Base-by-base conservation (phyloP, 2,113 vertebrate species). In the Leptobrachium leishanense region DNA sequence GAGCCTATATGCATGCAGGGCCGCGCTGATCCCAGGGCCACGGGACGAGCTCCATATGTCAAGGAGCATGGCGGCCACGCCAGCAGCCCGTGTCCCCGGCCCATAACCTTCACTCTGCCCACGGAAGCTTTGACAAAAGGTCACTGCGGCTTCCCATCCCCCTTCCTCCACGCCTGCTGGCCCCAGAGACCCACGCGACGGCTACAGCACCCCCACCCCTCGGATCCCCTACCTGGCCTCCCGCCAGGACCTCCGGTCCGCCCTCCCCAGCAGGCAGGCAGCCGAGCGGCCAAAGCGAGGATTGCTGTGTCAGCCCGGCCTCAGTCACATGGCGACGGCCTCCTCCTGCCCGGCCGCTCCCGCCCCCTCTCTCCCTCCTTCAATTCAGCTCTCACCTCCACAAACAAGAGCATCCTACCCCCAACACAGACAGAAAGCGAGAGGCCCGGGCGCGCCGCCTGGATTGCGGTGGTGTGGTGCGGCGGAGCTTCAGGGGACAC, bases 381-480 rank as follows among this genome's bases (percentile, higher is more conserved):
- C 66, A 31, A 1, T 53, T 72, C 50, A 42, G 41, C 54, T 62
- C 79, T 75, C 67, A 76, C 79, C 72, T 81, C 74, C 42, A 72
- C 80, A 44, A 81, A 81, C 68, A 79, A 74, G 42, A 74, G 59
- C 63, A 78, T 80, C 78, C 78, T 80, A 79, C 15, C 3, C 10
- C n/a, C 41, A 13, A 12, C 74, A n/a, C 67, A 41, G 77, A 10
- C 20, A 13, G n/a, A 12, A 6, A 67, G 13, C 43, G 15, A 20
- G n/a, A 50, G 39, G 13, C 59, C 40, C 69, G 57, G 76, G 68
- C 12, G 41, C n/a, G 46, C 64, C 15, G 55, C 4, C 67, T 46
- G 83, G 82, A 82, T 83, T 46, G 20, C 54, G 57, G 64, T 54
- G 41, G n/a, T 0, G 84, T 40, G 82, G 86, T 82, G 82, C 2